phyloP scores from a whole-genome alignment of 1,140 invertebrate genomes.

The Dreissena polymorpha region DNA sequence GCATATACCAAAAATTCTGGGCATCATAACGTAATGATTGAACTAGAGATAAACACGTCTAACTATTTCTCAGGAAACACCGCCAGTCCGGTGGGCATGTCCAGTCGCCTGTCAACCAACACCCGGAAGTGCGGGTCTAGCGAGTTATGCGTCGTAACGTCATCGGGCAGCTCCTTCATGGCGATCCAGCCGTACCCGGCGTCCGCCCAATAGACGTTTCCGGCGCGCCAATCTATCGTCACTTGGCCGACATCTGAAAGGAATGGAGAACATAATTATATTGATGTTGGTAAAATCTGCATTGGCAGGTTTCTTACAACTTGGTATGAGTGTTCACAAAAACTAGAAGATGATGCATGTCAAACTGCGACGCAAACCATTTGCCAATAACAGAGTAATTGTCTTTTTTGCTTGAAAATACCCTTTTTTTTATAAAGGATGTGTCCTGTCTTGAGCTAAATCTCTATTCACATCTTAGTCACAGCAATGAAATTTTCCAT shows the following conservation, averaged over 20 bases:
- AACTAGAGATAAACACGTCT: neutral
- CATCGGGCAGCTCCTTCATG: slow-evolving; percentile 25
- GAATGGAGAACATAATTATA: neutral
- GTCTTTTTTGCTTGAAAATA: too few relatives aligned
- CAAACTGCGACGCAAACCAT: too few relatives aligned
- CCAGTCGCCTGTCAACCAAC: slow-evolving; percentile 21
- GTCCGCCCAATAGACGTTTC: slow-evolving; percentile 46
- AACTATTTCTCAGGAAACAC: slow-evolving; percentile 32
- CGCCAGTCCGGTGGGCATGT: slow-evolving; percentile 37
- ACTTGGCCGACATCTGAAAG: slow-evolving; percentile 42
- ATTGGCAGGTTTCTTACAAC: too few relatives aligned
- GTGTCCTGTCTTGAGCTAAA: too few relatives aligned
- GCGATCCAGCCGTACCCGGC: slow-evolving; percentile 44
- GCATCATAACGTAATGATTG: neutral
- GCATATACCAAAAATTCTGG: neutral
- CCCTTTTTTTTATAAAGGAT: too few relatives aligned
- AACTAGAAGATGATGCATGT: too few relatives aligned
- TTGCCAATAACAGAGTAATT: too few relatives aligned
- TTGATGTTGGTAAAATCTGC: too few relatives aligned
- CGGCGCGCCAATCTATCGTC: slow-evolving; percentile 28
- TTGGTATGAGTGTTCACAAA: too few relatives aligned
- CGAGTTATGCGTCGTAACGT: neutral
- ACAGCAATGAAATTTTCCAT: too few relatives aligned
- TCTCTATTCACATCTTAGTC: too few relatives aligned
- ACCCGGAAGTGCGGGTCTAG: slow-evolving; percentile 7